Evolutionary conservation across 2,888 invertebrate species (phyloP), one percentile per base, ranked within the genome.

Genomic region (Cryptocheilus praepositus): DNA sequence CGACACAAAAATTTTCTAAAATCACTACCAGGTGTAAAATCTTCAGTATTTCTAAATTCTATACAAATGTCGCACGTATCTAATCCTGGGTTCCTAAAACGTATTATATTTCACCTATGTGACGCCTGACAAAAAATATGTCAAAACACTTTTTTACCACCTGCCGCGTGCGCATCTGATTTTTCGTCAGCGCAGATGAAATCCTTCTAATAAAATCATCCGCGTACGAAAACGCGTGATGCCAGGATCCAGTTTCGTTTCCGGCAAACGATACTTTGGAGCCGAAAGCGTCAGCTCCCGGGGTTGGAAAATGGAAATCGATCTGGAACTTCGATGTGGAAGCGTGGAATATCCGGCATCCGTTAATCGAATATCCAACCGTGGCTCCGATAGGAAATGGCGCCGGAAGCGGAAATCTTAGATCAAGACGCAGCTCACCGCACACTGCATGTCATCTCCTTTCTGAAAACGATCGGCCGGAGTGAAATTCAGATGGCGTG

Each of bases 391-490:
- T 53, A 57, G 80, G 80, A 80, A 76, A 82, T 79, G 66, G 66
- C 56, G 57, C 56, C 70, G 74, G 73, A 73, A 70, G 43, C 76
- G 81, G 79, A 82, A 79, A 80, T 81, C 78, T 79, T 80, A 61
- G 76, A 78, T 77, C 77, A 62, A 55, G 57, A 22, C 21, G 16
- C 43, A 3, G 8, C 43, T 22, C 21, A 36, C 28, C 43, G 25
- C 59, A 7, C 52, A 43, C 8, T 3, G 11, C n/a, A 7, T 45
- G 57, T 15, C 25, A 16, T n/a, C 7, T n/a, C 7, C 7, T 1
- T 36, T 36, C 36, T 36, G 36, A 36, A 36, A 36, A 36, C 36
- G 36, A 36, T 36, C 36, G 36, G 11, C 13, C 11, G 16, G n/a
- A 49, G 49, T 16, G 16, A 49, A 15, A 46, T 4, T 7, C 5